Base-by-base conservation (phyloP, 2,113 vertebrate genomes). In the Cyprinodon brontotheroides region DNA sequence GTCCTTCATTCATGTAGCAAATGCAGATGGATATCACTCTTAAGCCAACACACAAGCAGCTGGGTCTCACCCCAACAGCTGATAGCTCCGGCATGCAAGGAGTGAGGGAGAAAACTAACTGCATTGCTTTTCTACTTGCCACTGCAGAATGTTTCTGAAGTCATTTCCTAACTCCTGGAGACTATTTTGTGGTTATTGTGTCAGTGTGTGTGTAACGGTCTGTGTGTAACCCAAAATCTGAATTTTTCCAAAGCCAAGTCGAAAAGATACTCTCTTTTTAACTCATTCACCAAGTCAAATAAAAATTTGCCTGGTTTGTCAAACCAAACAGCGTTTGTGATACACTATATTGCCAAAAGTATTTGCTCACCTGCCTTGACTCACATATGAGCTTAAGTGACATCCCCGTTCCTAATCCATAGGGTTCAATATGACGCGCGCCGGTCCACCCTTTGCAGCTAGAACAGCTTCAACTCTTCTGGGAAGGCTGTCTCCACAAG, bases 11-110 rank as follows among this genome's bases (percentile, higher is more conserved):
- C 88, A 91, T 89, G 89, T 89, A 77, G 87, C 90, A 94, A 93
- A 93, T 91, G 89, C 89, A 89, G 92, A 93, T 93, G 86, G 82
- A 87, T 91, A 93, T 94, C 92, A 92, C 82, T 76, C 68, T 47
- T 89, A 86, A 92, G 91, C 93, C 89, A 93, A 93, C 92, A 92
- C 82, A 85, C 11, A 6, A 88, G 89, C 91, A 92, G 92, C 91
- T 93, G 91, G 87, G 90, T 78, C 85, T 85, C 73, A 85, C 80
- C 84, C 82, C 87, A 91, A 91, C 92, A 94, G 92, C 93, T 94
- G 93, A 94, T 86, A 90, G 87, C 83, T 40, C 66, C 86, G 80
- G 84, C 87, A 89, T 87, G 85, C 74, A 61, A 79, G 80, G 74
- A 83, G 81, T 68, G 80, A 63, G 63, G 17, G 72, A 87, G 66